Percentiles rank a stretch among this genome's conserved stretches.
These are phyloP conservation scores for Villa cingulata DNA, from an alignment of 2,888 invertebrate genomes.

Conservation along the genomic window DNA sequence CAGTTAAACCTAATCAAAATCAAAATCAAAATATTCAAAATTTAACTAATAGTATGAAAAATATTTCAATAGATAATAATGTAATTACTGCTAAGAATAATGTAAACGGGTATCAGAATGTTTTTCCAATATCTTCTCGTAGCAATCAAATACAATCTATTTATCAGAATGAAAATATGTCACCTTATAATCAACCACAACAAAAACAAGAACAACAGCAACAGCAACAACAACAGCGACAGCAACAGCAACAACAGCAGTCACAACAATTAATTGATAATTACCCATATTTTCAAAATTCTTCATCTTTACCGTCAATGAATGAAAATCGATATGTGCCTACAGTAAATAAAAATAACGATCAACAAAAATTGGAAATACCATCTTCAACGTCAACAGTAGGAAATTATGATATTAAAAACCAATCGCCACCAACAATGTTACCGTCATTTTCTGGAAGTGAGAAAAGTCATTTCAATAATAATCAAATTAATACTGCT, in stretches of 20 bases:
- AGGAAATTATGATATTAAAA: not conserved
- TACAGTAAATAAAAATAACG: too few species aligned
- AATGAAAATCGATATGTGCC: too few species aligned
- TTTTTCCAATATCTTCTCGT: too few species aligned
- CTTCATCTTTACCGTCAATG: too few species aligned
- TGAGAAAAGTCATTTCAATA: not conserved
- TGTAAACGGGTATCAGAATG: too few species aligned
- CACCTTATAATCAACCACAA: slow-evolving; percentile 3
- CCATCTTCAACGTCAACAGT: too few species aligned
- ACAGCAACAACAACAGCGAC: slow-evolving; percentile 12
- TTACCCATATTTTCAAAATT: not conserved
- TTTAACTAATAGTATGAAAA: slow-evolving; percentile 18
- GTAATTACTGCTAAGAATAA: too few species aligned
- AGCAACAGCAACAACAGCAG: slow-evolving; percentile 13
- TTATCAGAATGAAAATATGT: too few species aligned
- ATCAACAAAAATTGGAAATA: too few species aligned
- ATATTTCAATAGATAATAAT: slow-evolving; percentile 9
- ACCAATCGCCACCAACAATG: not conserved
- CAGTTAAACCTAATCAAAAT: not conserved
- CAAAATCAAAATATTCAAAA: slow-evolving; percentile 5
- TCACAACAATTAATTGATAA: slow-evolving; percentile 10
- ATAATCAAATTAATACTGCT: not conserved
- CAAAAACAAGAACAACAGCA: too few species aligned
- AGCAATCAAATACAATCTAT: too few species aligned
- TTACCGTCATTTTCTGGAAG: not conserved